These are phyloP conservation scores for Thryonomys swinderianus DNA, from an alignment of 2,113 vertebrate genomes.

Conservation along the genomic window DNA sequence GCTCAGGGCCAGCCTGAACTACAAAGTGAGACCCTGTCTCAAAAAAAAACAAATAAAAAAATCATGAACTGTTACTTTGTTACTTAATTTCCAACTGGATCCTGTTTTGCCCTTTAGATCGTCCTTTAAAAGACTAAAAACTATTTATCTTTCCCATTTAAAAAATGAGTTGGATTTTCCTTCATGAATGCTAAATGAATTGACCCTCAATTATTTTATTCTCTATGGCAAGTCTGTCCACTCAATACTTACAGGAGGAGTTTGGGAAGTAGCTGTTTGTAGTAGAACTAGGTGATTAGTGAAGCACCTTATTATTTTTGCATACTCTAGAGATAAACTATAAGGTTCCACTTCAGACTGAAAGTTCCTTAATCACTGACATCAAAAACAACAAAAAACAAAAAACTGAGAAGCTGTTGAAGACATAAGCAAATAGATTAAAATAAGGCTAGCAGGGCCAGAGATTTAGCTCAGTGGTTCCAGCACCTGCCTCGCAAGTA, in stretches of 20 bases:
- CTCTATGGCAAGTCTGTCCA: slow-evolving; percentile 48
- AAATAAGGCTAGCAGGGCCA: too few species aligned
- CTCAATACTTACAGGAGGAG: background rate
- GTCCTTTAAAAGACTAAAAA: slow-evolving; percentile 45
- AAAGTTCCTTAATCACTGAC: background rate
- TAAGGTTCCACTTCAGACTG: background rate
- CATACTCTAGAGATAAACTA: background rate
- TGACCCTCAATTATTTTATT: slow-evolving; percentile 58
- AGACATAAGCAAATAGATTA: slow-evolving; percentile 1
- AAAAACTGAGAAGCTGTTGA: background rate
- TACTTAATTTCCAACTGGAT: slow-evolving; percentile 48
- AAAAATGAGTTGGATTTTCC: slow-evolving; percentile 57
- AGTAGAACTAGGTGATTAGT: background rate
- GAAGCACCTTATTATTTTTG: background rate
- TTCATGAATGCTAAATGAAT: slow-evolving; percentile 34
- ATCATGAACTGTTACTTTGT: slow-evolving; percentile 3
- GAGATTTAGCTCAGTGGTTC: too few species aligned
- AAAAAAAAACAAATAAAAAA: too few species aligned
- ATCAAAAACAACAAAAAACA: background rate
- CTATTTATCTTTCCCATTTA: slow-evolving; percentile 47
- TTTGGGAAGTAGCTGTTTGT: slow-evolving; percentile 15
- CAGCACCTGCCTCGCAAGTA: too few species aligned
- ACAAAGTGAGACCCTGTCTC: too few species aligned
- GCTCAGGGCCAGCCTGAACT: too few species aligned
- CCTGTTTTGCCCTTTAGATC: slow-evolving; percentile 53